Percentiles rank a stretch among this genome's conserved stretches.
Evolutionary conservation across 2,797 vertebrate species (phyloP).

Genomic region (Semotilus atromaculatus): DNA sequence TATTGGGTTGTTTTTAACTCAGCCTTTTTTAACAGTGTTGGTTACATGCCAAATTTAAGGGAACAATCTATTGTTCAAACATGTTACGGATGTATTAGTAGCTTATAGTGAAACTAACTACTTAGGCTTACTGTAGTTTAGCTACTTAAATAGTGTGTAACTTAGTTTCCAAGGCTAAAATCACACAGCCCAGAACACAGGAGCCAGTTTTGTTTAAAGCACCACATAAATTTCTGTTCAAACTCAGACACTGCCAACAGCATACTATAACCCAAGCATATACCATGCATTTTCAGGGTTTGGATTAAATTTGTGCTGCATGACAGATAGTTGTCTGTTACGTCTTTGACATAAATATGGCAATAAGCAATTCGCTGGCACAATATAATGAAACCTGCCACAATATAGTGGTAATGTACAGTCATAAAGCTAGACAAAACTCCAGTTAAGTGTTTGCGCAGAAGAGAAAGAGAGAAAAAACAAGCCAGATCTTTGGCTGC

Average conservation of each 20-base stretch:
- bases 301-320: neutral
- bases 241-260: neutral
- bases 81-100: no score
- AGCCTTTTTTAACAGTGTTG: no score
- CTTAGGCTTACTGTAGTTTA: neutral
- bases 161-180: neutral
- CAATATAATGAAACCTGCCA: neutral
- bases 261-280: no score
- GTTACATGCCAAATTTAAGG: no score
- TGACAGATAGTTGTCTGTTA: neutral
- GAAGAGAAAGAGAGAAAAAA: neutral
- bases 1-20: neutral
- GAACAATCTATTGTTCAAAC: no score
- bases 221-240: neutral
- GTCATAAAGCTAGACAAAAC: conserved; percentile 2
- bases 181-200: neutral
- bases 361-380: neutral
- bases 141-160: neutral
- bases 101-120: neutral
- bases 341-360: neutral
- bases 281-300: neutral
- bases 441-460: neutral
- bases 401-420: neutral
- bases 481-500: neutral
- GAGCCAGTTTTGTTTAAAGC: neutral